Evolutionary conservation across 1,140 invertebrate genomes (phyloP).

Genomic region (Magallana ariakensis): DNA sequence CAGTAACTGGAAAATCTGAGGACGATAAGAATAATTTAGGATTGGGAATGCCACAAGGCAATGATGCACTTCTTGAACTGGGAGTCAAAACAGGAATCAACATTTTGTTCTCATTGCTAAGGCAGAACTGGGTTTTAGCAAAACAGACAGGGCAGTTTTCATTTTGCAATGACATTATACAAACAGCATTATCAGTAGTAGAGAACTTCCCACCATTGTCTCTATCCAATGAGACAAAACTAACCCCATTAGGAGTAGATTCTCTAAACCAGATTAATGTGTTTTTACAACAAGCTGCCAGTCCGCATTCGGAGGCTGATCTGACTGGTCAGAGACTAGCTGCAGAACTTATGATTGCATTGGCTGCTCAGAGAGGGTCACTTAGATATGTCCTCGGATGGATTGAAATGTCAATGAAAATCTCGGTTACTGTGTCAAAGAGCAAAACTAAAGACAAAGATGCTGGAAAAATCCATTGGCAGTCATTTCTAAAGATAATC

Average conservation of each 20-base stretch:
- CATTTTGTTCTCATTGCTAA: constrained; percentile 83
- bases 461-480: constrained; percentile 66
- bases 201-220: constrained; percentile 83
- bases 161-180: constrained; percentile 83
- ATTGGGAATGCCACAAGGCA: constrained; percentile 73
- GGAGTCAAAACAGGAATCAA: constrained; percentile 85
- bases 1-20: constrained; percentile 47
- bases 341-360: constrained; percentile 82
- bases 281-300: constrained; percentile 82
- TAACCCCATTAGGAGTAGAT: constrained; percentile 82
- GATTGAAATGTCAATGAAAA: constrained; percentile 83
- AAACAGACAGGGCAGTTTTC: constrained; percentile 73
- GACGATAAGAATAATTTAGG: constrained; percentile 25
- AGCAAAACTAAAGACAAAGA: constrained; percentile 13
- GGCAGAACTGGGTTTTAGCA: constrained; percentile 83
- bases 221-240: constrained; percentile 83
- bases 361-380: constrained; percentile 84
- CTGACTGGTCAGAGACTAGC: constrained; percentile 80
- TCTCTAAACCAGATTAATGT: constrained; percentile 80
- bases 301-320: constrained; percentile 82
- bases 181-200: constrained; percentile 83
- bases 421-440: constrained; percentile 51
- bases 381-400: constrained; percentile 84
- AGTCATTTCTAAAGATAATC: constrained; percentile 71
- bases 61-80: constrained; percentile 84